phyloP scores from a whole-genome alignment of 2,888 invertebrate species.

The Panopea generosa region DNA sequence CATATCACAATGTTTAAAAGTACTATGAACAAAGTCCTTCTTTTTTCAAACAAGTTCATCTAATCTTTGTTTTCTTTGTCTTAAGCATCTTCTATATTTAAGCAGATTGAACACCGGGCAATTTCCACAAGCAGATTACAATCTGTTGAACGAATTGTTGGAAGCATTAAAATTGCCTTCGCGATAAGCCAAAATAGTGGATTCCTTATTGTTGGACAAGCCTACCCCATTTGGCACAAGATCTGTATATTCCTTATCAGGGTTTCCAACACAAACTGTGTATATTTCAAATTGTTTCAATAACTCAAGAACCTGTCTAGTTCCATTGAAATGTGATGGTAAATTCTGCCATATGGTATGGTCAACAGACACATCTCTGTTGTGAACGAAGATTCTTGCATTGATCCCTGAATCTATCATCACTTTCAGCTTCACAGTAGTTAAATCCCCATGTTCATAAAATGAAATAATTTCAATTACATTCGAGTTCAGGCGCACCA shows the following conservation, averaged over 20 bases:
- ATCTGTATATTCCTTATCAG: constrained; percentile 15
- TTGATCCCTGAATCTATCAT: too few species aligned
- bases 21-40: not conserved
- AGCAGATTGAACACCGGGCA: too few species aligned
- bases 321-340: not conserved
- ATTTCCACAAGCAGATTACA: not conserved
- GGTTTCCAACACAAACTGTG: constrained; percentile 35
- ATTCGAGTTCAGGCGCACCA: too few species aligned
- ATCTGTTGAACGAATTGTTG: not conserved
- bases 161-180: constrained; percentile 24
- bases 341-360: constrained; percentile 65
- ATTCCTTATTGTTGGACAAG: not conserved
- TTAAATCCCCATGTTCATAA: too few species aligned
- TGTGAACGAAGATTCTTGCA: too few species aligned
- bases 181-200: constrained; percentile 9
- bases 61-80: not conserved
- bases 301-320: not conserved
- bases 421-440: too few species aligned
- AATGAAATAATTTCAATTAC: too few species aligned
- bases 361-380: too few species aligned
- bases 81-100: not conserved
- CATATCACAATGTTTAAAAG: constrained; percentile 24
- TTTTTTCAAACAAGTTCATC: not conserved
- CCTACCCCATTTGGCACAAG: constrained; percentile 22
- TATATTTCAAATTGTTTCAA: not conserved